Conservation (phyloP, 2,113 vertebrate species). For the Alosa alosa region DNA sequence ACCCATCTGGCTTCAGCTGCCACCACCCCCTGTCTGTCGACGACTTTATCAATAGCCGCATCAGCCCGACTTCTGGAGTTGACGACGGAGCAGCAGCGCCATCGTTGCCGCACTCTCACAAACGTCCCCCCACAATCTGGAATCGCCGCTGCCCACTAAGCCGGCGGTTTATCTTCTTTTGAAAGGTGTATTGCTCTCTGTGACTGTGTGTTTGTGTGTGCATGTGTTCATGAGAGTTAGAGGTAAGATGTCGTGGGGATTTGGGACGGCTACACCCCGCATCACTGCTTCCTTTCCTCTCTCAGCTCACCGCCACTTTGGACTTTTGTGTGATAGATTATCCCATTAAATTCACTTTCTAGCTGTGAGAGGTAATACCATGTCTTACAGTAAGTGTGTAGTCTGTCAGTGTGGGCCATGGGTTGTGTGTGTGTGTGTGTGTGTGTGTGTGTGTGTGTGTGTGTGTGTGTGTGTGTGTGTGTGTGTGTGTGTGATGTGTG, state of each 20-base stretch:
- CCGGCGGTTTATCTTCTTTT: not conserved
- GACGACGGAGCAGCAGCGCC: not conserved
- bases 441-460: not conserved
- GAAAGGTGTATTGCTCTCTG: not conserved
- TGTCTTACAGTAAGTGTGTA: conserved; percentile 47
- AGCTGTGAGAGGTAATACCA: conserved; percentile 58
- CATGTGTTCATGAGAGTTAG: not conserved
- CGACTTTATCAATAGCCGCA: not conserved
- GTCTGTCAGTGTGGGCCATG: conserved; percentile 15
- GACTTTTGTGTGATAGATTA: conserved; percentile 59
- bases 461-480: conserved; percentile 11
- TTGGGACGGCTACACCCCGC: conserved; percentile 8
- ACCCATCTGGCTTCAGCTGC: not conserved
- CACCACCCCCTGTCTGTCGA: not conserved
- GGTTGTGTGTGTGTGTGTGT: not conserved
- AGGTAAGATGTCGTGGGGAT: not conserved
- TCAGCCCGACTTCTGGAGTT: not conserved
- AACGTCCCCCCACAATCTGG: not conserved
- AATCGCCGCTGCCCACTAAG: not conserved
- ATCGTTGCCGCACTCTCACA: not conserved
- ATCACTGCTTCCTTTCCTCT: conserved; percentile 52
- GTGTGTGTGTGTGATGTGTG: not conserved
- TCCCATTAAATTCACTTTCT: conserved; percentile 65
- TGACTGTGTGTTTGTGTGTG: not conserved
- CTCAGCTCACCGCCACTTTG: conserved; percentile 38